These are phyloP conservation scores for Brenthis ino DNA, from an alignment of 2,888 invertebrate species.

Conservation along the genomic window DNA sequence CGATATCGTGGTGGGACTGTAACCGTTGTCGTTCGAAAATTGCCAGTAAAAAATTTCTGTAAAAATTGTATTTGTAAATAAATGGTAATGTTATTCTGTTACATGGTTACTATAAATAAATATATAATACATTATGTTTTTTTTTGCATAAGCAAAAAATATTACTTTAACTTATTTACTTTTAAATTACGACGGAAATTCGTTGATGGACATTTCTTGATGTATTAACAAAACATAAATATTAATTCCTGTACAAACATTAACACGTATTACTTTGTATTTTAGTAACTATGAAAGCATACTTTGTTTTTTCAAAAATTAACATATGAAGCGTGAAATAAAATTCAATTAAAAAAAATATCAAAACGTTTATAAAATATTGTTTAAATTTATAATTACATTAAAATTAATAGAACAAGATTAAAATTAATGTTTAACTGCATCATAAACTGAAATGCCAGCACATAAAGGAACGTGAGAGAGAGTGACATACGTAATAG, in stretches of 20 bases:
- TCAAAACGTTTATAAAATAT: not conserved
- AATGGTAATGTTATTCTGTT: conserved; percentile 16
- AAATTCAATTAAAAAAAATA: not conserved
- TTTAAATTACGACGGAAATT: too few relatives aligned
- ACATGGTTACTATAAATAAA: not conserved
- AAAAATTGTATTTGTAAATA: not conserved
- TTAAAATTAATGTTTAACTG: not conserved
- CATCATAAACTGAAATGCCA: conserved; percentile 35
- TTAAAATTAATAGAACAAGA: not conserved
- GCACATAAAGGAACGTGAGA: conserved; percentile 41
- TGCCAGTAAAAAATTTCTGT: conserved; percentile 17
- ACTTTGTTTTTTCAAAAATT: not conserved
- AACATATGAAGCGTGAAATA: not conserved
- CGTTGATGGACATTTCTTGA: not conserved
- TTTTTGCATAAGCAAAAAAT: not conserved
- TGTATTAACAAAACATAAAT: not conserved
- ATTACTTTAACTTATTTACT: not conserved
- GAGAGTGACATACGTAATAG: conserved; percentile 48
- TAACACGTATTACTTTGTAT: too few relatives aligned
- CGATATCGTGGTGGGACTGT: conserved; percentile 22
- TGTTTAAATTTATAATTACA: too few relatives aligned
- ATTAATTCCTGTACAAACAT: not conserved
- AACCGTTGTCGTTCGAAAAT: conserved; percentile 21
- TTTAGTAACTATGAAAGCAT: not conserved
- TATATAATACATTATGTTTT: conserved; percentile 6